Base-by-base conservation (phyloP, 2,888 invertebrate species). In the Deladenus siricidicola region DNA sequence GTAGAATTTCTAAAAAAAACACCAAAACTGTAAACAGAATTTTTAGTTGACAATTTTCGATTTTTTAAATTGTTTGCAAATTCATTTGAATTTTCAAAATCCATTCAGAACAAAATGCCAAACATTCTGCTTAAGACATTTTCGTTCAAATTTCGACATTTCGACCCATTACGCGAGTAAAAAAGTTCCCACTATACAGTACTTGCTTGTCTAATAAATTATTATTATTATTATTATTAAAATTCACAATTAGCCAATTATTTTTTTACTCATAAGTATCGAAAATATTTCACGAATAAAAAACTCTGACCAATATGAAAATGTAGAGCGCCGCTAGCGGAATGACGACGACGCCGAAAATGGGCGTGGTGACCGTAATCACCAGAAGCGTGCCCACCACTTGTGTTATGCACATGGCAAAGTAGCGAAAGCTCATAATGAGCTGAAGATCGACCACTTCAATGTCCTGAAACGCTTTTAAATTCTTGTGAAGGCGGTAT, bases 1-100 rank as follows among this genome's bases (percentile, higher is more conserved):
- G 82, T 93, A 96, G 83, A 92, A 90, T 68, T 89, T 85, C 85
- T 94, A 78, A 45, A 79, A 71, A 24, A 14, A 26, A n/a, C n/a
- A n/a, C n/a, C n/a, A n/a, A n/a, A n/a, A n/a, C n/a, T n/a, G n/a
- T n/a, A n/a, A 45, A 21, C 10, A 19, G 14, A 1, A 34, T 34
- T 34, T 34, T 34, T 34, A 10, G 14, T 6, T 14, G 39, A 34
- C 6, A 34, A 34, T 34, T 10, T 10, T 1, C 10, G 14, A n/a
- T n/a, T 21, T n/a, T n/a, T 10, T 45, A 23, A 23, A n/a, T n/a
- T n/a, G n/a, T n/a, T n/a, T n/a, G n/a, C n/a, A n/a, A n/a, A n/a
- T n/a, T n/a, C n/a, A n/a, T n/a, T n/a, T n/a, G n/a, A n/a, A n/a
- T n/a, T n/a, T n/a, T n/a, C n/a, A n/a, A n/a, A n/a, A n/a, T n/a